A percentile compares a stretch with the other conserved stretches of the same genome.
Evolutionary conservation across 2,113 vertebrate genomes (phyloP).

Genomic region (Bufo bufo): DNA sequence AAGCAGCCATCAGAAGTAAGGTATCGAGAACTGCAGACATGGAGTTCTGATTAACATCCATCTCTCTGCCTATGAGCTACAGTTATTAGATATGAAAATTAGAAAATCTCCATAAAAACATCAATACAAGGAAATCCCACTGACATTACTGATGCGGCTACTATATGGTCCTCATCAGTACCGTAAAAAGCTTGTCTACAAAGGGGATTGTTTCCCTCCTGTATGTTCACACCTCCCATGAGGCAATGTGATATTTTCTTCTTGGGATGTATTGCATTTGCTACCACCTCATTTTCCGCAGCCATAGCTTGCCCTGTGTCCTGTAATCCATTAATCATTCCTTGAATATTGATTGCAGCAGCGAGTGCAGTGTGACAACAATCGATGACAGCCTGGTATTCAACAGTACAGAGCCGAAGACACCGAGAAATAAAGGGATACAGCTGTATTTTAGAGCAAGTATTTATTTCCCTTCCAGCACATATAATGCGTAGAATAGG

Average conservation of each 20-base stretch:
- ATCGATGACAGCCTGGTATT: background rate
- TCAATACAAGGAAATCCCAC: background rate
- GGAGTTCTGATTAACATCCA: too few relatives aligned
- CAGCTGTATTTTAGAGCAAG: background rate
- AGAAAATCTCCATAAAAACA: background rate
- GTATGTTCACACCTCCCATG: background rate
- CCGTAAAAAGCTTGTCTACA: background rate
- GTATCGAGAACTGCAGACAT: background rate
- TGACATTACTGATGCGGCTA: background rate
- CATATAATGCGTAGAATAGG: background rate
- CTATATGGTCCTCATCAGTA: background rate
- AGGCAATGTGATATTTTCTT: constrained; percentile 16
- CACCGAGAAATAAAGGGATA: background rate
- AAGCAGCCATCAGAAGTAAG: background rate
- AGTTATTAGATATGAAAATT: background rate
- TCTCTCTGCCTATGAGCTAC: background rate
- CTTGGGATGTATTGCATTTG: background rate
- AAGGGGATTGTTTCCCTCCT: background rate
- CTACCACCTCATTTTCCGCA: constrained; percentile 4
- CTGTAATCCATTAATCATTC: constrained; percentile 13
- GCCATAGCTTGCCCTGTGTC: background rate
- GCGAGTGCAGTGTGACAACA: background rate
- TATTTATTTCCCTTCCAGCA: background rate
- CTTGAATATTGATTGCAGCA: constrained; percentile 5
- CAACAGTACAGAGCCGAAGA: background rate